Evolutionary conservation across 2,888 invertebrate genomes (phyloP).

Genomic region (Drepanosiphum platanoidis): DNA sequence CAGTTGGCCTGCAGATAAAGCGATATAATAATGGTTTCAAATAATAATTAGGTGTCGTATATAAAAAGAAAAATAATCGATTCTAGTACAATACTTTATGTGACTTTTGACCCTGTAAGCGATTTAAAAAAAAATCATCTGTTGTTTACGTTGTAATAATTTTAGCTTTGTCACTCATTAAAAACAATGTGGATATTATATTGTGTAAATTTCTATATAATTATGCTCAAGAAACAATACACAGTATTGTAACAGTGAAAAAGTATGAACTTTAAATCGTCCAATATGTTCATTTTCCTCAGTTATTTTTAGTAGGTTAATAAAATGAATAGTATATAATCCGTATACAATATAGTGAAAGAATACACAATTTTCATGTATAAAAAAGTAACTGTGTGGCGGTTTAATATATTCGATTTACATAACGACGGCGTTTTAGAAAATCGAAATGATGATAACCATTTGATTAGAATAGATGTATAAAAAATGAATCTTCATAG

Average conservation of each 20-base stretch:
- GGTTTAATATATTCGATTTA: background rate
- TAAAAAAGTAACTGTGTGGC: background rate
- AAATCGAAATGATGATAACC: background rate
- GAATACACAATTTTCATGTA: background rate
- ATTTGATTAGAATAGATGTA: background rate
- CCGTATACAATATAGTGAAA: background rate
- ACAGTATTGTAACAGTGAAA: background rate
- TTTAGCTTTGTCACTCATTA: background rate
- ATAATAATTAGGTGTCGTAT: background rate
- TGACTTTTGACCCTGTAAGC: constrained; percentile 12
- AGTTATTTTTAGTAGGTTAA: background rate
- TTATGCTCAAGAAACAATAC: background rate
- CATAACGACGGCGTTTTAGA: background rate
- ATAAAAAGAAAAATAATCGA: background rate
- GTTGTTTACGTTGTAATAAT: background rate
- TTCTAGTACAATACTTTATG: background rate
- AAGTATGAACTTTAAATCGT: background rate
- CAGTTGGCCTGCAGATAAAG: background rate
- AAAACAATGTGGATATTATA: background rate
- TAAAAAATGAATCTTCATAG: background rate
- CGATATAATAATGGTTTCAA: background rate
- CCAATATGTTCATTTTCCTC: background rate
- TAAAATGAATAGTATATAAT: background rate
- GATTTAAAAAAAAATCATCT: background rate
- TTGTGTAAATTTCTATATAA: background rate